Evolutionary conservation across 2,797 vertebrate genomes (phyloP), one percentile per base, ranked within the genome.

Genomic region (Emys orbicularis): DNA sequence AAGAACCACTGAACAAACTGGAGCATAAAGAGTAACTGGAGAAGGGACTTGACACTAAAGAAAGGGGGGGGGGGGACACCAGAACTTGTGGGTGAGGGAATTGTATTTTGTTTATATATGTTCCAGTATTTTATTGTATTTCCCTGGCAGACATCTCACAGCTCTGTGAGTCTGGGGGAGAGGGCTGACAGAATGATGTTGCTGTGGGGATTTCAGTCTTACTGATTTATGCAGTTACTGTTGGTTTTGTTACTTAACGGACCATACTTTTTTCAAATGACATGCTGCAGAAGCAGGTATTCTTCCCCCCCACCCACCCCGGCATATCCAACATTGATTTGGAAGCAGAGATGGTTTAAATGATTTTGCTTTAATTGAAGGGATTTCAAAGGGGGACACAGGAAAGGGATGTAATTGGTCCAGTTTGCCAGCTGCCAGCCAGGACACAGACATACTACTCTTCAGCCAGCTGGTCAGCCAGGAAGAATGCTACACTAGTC

Each of bases 141-240:
- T 94, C 31, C 76, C 87, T 95, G 87, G 81, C 77, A 96, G 74
- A 31, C 0, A 56, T 81, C 89, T 84, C 79, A 61, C 52, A 86
- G 27, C 21, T 84, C 3, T 84, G 79, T 49, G 61, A 87, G 76
- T 79, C 86, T 72, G 79, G 77, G 72, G 27, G 13, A 89, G 93
- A 95, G 88, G 50, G 86, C 81, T 97, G 93, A 95, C 44, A 92
- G 92, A 95, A 96, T 89, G 82, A 92, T 84, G 88, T 49, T 90
- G 54, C 90, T 90, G 41, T 81, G 12, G 72, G 87, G 80, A 89
- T 95, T 96, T 96, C 90, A 86, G 1, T 91, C 47, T 90, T 89
- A 76, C 27, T 92, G 91, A 93, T 94, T 94, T 91, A 92, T 92
- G 65, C 65, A 44, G 89, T 86, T 91, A 65, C 72, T 61, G 34